Evolutionary conservation across 1,140 invertebrate species (phyloP).

Genomic region (Diachasmimorpha longicaudata): DNA sequence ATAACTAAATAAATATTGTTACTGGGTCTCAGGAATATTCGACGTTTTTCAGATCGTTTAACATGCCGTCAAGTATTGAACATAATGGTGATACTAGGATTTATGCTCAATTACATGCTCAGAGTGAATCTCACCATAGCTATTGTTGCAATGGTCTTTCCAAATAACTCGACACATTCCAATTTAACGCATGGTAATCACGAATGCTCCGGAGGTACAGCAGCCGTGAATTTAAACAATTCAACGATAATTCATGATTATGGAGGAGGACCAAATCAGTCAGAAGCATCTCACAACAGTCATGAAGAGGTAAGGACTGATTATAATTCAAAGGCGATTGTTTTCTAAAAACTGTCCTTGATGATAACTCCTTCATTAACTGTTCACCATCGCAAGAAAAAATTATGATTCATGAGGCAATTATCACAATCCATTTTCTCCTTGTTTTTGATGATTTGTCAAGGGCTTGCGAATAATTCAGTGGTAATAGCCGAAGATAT

Average conservation of each 20-base stretch:
- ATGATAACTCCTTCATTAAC: neutral
- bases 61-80: conserved; percentile 81
- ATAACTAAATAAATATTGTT: no score
- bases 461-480: no score
- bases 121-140: conserved; percentile 88
- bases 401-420: no score
- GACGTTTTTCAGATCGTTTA: conserved; percentile 67
- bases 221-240: neutral
- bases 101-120: conserved; percentile 88
- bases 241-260: neutral
- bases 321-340: neutral
- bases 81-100: conserved; percentile 83
- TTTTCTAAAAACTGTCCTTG: neutral
- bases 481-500: no score
- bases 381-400: no score
- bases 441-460: no score
- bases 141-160: conserved; percentile 84
- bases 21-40: no score
- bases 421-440: no score
- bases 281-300: neutral
- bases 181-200: conserved; percentile 16
- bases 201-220: conserved; percentile 13
- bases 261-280: neutral
- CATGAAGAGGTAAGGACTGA: neutral
- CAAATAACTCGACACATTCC: conserved; percentile 49